phyloP scores from a whole-genome alignment of 2,888 invertebrate genomes.

The Dinocampus coccinellae region DNA sequence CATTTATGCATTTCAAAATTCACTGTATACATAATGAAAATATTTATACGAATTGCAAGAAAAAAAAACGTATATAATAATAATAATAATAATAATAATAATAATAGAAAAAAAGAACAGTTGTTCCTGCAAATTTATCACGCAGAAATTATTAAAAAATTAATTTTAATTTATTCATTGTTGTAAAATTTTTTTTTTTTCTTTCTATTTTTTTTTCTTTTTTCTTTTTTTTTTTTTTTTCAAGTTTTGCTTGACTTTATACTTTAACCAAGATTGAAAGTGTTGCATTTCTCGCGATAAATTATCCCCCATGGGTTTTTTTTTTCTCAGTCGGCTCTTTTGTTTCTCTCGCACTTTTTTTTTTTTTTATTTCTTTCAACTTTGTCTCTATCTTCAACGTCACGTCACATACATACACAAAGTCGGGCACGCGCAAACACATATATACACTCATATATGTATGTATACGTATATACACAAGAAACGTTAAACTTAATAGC shows the following conservation, averaged over 20 bases:
- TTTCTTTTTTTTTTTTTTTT: too few relatives aligned
- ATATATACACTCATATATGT: too few relatives aligned
- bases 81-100: neutral
- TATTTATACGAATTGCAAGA: neutral
- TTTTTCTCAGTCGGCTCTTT: conserved; percentile 5
- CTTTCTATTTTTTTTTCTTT: neutral
- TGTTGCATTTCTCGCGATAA: neutral
- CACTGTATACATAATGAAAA: too few relatives aligned
- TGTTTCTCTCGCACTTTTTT: neutral
- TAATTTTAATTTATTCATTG: neutral
- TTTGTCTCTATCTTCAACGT: conserved; percentile 22
- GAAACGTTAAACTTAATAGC: conserved; percentile 49
- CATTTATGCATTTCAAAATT: too few relatives aligned
- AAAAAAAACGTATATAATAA: too few relatives aligned
- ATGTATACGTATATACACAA: conserved; percentile 4
- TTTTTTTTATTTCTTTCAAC: conserved; percentile 2
- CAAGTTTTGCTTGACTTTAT: neutral
- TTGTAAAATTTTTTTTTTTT: neutral
- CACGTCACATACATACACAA: conserved; percentile 24
- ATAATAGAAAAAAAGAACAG: neutral
- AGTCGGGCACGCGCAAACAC: too few relatives aligned
- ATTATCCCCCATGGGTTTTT: neutral
- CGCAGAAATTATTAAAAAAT: conserved; percentile 5
- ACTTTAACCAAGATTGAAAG: neutral
- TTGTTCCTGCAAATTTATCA: too few relatives aligned